Base-by-base conservation (phyloP, 2,888 invertebrate genomes). In the Onchidella celtica region DNA sequence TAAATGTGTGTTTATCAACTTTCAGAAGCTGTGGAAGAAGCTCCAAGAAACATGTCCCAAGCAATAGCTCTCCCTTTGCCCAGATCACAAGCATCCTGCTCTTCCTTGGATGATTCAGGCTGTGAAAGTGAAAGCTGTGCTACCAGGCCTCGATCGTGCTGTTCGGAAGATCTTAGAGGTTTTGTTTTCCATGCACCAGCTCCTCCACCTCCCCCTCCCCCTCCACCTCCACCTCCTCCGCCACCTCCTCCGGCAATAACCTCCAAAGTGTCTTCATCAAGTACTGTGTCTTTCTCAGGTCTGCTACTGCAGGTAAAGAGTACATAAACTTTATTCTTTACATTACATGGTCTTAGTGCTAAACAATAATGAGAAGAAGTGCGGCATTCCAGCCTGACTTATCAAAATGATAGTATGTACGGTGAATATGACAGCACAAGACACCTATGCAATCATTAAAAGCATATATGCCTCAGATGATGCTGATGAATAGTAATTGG, bases 191-290 rank as follows among this genome's bases (percentile, higher is more conserved):
- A 68, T 38, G 57, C 75, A 1, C 85, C 85, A 24, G 86, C 87
- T 1, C 86, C 85, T 17, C 84, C 86, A 38, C 85, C 86, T 4
- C 85, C 85, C 6, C 86, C 86, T 59, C 84, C 84, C 21, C 81
- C 77, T 36, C 79, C n/a, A 32, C 40, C 36, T 17, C 84, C 84
- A 24, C 80, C 84, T 3, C 85, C 84, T 21, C 84, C 85, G 1
- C 80, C 80, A 21, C 82, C 86, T 6, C 85, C 84, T 17, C 82
- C 84, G 21, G 83, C 87, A 14, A 84, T 85, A 14, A 84, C 84
- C 0, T 85, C 87, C 21, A 85, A 85, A 29, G 86, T 87, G 38
- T 84, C 87, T 21, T 85, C 84, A 27, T 85, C 86, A 24, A 86
- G 86, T 40, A 85, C 88, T 21, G 85, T 85, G 3, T 85, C 85